These are phyloP conservation scores for Hippasteria phrygiana DNA, from an alignment of 53 echinoderm and acorn worm species.

Conservation along the genomic window DNA sequence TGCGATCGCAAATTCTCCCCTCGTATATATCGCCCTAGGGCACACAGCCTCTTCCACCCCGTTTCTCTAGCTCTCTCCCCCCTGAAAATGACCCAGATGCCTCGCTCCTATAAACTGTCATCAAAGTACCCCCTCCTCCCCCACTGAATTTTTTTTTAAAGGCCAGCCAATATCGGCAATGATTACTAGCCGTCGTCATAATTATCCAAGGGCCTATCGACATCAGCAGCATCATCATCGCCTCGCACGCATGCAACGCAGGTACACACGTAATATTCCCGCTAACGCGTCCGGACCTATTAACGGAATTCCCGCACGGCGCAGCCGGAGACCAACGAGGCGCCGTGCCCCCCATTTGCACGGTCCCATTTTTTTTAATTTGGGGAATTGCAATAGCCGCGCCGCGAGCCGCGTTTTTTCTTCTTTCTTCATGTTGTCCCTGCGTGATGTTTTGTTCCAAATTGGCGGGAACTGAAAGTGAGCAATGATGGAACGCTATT, in stretches of 20 bases:
- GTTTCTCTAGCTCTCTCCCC: not conserved
- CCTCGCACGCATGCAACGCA: not conserved
- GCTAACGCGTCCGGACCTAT: constrained; percentile 6
- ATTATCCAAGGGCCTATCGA: constrained; percentile 4
- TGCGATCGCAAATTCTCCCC: constrained; percentile 18
- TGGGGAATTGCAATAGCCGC: constrained; percentile 19
- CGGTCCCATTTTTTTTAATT: constrained; percentile 46
- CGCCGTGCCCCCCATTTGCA: constrained; percentile 40
- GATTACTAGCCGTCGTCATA: constrained; percentile 1
- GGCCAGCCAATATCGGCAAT: constrained; percentile 4
- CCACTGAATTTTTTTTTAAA: constrained; percentile 5
- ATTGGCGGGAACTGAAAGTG: constrained; percentile 12
- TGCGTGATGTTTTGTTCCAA: not conserved
- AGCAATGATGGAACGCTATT: constrained; percentile 44
- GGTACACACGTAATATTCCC: constrained; percentile 1
- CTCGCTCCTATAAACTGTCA: not conserved
- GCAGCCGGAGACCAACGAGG: not conserved
- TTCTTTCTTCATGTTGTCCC: not conserved
- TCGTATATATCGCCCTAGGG: constrained; percentile 10
- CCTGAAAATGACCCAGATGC: constrained; percentile 44
- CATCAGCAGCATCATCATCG: too few relatives aligned
- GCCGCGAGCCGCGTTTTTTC: not conserved
- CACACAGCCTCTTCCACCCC: not conserved
- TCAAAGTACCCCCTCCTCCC: not conserved
- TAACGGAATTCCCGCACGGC: constrained; percentile 52